phyloP scores from a whole-genome alignment of 2,113 vertebrate species.

The Gymnorhina tibicen region DNA sequence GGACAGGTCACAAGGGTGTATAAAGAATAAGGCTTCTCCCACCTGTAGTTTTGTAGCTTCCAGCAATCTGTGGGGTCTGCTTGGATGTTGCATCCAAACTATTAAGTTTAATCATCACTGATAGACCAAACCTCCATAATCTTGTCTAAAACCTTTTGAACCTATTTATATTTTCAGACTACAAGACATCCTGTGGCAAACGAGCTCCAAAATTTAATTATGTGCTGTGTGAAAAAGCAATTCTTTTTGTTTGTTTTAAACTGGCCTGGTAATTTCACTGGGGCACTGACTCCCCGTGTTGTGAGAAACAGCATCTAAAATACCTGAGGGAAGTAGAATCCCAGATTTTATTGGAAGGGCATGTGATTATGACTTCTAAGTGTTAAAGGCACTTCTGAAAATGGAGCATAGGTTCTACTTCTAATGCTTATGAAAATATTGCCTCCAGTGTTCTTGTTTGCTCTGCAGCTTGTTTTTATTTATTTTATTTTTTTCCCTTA shows the following conservation, averaged over 20 bases:
- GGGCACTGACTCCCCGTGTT: not conserved
- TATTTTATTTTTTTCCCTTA: not conserved
- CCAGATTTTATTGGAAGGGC: not conserved
- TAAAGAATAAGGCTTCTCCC: not conserved
- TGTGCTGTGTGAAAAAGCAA: not conserved
- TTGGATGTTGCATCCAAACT: not conserved
- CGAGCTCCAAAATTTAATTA: not conserved
- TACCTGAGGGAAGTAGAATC: not conserved
- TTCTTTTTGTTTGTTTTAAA: not conserved
- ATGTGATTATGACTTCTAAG: not conserved
- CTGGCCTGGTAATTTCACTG: not conserved
- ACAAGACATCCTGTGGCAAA: constrained; percentile 40
- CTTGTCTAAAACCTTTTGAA: constrained; percentile 39
- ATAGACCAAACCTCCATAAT: constrained; percentile 26
- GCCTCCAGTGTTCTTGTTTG: not conserved
- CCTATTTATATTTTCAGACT: constrained; percentile 18
- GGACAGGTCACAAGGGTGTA: not conserved
- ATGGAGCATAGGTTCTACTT: not conserved
- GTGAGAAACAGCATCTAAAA: not conserved
- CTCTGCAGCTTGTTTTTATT: constrained; percentile 9
- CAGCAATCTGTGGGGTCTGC: not conserved
- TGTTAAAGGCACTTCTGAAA: not conserved
- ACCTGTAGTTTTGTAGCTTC: not conserved
- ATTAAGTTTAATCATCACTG: not conserved
- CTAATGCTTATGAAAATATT: not conserved